Conservation (phyloP, 1,140 invertebrate species). For the Berghia stephanieae region DNA sequence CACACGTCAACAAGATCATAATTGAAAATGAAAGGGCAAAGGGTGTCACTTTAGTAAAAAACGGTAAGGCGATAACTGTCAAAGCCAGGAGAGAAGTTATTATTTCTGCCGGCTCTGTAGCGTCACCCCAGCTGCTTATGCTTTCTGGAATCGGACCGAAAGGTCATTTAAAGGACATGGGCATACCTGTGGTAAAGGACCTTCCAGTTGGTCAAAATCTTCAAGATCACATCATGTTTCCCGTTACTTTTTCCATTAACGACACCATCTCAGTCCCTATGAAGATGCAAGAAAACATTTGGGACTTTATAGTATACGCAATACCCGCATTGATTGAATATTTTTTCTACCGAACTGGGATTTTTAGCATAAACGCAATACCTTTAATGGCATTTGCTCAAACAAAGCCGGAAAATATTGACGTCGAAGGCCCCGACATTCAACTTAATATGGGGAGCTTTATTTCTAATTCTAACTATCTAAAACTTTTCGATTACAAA, state of each 20-base stretch:
- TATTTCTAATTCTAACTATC: background rate
- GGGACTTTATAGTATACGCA: no score
- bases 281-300: no score
- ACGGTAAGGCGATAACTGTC: constrained; percentile 69
- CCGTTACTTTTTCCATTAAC: background rate
- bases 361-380: background rate
- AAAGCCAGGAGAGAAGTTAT: constrained; percentile 83
- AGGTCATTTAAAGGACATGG: constrained; percentile 34
- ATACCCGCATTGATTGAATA: background rate
- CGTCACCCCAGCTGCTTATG: constrained; percentile 89
- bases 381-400: background rate
- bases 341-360: background rate
- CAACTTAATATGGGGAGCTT: background rate
- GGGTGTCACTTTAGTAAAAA: constrained; percentile 59
- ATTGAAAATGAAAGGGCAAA: constrained; percentile 44
- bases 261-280: background rate
- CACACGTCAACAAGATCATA: constrained; percentile 58
- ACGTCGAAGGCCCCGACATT: background rate
- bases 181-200: constrained; percentile 66
- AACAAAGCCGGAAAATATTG: no score
- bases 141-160: constrained; percentile 85
- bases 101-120: constrained; percentile 80
- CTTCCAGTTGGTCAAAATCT: constrained; percentile 86
- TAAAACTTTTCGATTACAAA: no score
- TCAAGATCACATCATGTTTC: constrained; percentile 73